These are phyloP conservation scores for Sinocyclocheilus grahami DNA, from an alignment of 2,113 vertebrate species.

Conservation along the genomic window DNA sequence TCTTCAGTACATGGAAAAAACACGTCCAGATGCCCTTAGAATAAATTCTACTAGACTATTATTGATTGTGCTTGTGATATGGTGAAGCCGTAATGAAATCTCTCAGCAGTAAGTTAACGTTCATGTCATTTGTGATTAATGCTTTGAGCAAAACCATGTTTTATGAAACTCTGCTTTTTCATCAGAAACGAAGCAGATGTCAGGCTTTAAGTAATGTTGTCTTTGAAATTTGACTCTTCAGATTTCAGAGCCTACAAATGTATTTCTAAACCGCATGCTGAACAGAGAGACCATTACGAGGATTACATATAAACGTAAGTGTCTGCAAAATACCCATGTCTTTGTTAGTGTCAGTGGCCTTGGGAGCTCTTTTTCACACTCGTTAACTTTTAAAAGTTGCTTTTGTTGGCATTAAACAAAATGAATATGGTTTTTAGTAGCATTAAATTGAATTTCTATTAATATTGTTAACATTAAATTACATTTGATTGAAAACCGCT, in stretches of 20 bases:
- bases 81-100: conserved; percentile 14
- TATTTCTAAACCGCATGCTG: conserved; percentile 95
- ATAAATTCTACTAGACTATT: conserved; percentile 41
- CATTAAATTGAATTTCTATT: neutral
- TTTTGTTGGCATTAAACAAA: neutral
- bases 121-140: conserved; percentile 32
- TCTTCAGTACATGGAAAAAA: conserved; percentile 24
- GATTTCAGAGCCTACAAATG: conserved; percentile 93
- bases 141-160: conserved; percentile 6
- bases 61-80: neutral
- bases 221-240: conserved; percentile 61
- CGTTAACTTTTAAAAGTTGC: neutral
- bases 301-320: conserved; percentile 85
- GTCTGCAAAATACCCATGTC: neutral
- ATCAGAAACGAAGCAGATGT: conserved; percentile 60
- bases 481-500: neutral
- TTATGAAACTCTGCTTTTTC: conserved; percentile 32
- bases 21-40: conserved; percentile 7
- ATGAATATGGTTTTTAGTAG: neutral
- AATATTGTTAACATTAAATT: neutral
- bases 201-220: conserved; percentile 48
- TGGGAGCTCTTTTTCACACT: neutral
- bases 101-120: conserved; percentile 28
- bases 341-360: neutral
- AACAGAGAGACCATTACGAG: conserved; percentile 97